phyloP scores from a whole-genome alignment of 2,113 vertebrate species.

The Ranitomeya variabilis region DNA sequence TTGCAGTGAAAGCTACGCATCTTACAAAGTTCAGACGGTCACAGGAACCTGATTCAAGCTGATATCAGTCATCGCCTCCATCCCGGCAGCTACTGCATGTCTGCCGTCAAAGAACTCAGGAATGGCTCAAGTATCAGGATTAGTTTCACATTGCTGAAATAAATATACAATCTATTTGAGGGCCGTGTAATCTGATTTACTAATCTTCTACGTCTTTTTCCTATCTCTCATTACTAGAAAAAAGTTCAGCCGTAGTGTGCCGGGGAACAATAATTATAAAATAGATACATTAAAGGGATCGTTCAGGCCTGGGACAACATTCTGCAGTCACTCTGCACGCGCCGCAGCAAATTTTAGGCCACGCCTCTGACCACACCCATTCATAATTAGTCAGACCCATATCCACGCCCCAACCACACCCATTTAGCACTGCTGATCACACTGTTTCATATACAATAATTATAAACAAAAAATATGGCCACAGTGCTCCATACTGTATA shows the following conservation, averaged over 20 bases:
- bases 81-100: conserved; percentile 8
- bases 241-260: conserved; percentile 42
- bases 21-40: conserved; percentile 12
- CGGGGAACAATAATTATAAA: neutral
- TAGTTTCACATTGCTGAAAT: conserved; percentile 48
- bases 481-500: no score
- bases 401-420: no score
- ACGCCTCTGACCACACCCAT: no score
- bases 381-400: no score
- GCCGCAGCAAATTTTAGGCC: no score
- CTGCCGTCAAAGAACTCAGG: conserved; percentile 1
- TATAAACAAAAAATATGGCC: no score
- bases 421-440: no score
- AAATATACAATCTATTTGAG: conserved; percentile 43
- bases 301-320: no score
- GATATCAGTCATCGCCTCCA: conserved; percentile 30
- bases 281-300: no score
- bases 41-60: conserved; percentile 34
- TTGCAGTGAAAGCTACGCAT: neutral
- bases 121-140: conserved; percentile 46
- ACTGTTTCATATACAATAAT: no score
- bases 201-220: conserved; percentile 38
- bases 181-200: conserved; percentile 36
- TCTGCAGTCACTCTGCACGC: no score
- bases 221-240: conserved; percentile 51